These are phyloP conservation scores for Xestia c-nigrum DNA, from an alignment of 2,888 invertebrate genomes.

Conservation along the genomic window DNA sequence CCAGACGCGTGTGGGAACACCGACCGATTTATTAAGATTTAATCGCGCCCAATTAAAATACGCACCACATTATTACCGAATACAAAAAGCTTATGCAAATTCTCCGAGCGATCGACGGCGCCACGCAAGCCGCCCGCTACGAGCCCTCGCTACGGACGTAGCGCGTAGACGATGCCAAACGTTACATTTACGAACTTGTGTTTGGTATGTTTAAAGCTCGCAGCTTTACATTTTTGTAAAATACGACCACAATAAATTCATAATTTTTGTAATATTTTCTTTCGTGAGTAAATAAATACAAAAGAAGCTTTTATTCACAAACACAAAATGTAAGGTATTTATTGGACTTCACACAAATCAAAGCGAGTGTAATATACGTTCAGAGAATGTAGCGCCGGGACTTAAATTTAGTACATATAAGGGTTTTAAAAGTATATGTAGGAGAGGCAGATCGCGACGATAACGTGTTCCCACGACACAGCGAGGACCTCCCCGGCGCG, in stretches of 20 bases:
- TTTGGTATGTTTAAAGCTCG: constrained; percentile 5
- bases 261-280: not conserved
- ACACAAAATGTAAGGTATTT: constrained; percentile 5
- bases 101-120: constrained; percentile 69
- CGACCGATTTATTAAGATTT: constrained; percentile 89
- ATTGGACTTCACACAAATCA: constrained; percentile 23
- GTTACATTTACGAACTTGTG: constrained; percentile 26
- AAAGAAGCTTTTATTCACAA: not conserved
- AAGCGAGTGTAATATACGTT: constrained; percentile 46
- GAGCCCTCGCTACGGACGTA: constrained; percentile 74
- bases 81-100: constrained; percentile 85
- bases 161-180: constrained; percentile 65
- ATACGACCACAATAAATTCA: not conserved
- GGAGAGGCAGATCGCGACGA: constrained; percentile 71
- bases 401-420: constrained; percentile 55
- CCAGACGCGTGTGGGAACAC: constrained; percentile 85
- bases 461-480: constrained; percentile 84
- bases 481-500: constrained; percentile 86
- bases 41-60: constrained; percentile 88
- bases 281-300: not conserved
- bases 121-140: constrained; percentile 74
- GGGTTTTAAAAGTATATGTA: constrained; percentile 65
- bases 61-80: constrained; percentile 83
- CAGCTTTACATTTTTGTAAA: constrained; percentile 17
- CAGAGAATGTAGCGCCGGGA: constrained; percentile 37